Percentiles rank a stretch among this genome's conserved stretches.
These are phyloP conservation scores for Pachypanchax playfairii DNA, from an alignment of 2,113 vertebrate species.

Conservation along the genomic window DNA sequence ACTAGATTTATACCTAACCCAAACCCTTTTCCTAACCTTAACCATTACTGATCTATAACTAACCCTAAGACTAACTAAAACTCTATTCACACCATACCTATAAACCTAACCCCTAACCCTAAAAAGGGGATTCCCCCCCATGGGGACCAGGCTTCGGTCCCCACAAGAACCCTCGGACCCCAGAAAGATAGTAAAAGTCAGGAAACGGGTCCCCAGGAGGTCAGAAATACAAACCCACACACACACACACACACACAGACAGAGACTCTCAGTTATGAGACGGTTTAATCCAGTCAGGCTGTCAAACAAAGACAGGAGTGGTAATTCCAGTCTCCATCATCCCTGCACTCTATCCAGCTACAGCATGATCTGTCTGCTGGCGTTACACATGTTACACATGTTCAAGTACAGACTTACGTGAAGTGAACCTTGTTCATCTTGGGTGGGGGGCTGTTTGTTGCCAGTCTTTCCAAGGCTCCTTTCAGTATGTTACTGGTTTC, in stretches of 20 bases:
- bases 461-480: constrained; percentile 48
- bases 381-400: background rate
- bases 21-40: no score
- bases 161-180: no score
- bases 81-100: no score
- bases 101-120: no score
- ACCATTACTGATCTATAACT: no score
- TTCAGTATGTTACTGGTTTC: constrained; percentile 52
- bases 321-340: constrained; percentile 53
- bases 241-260: no score
- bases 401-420: constrained; percentile 46
- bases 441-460: constrained; percentile 24
- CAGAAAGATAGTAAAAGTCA: no score
- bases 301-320: constrained; percentile 56
- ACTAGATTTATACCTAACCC: no score
- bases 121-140: no score
- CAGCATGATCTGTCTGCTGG: background rate
- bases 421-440: constrained; percentile 60
- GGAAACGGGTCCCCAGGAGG: no score
- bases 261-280: background rate
- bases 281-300: constrained; percentile 53
- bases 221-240: background rate
- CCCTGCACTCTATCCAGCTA: background rate
- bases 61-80: no score
- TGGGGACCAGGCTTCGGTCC: no score